A percentile compares a stretch with the other conserved stretches of the same genome.
These are phyloP conservation scores for Apodemus sylvaticus DNA, from an alignment of 2,113 vertebrate genomes.

Conservation along the genomic window DNA sequence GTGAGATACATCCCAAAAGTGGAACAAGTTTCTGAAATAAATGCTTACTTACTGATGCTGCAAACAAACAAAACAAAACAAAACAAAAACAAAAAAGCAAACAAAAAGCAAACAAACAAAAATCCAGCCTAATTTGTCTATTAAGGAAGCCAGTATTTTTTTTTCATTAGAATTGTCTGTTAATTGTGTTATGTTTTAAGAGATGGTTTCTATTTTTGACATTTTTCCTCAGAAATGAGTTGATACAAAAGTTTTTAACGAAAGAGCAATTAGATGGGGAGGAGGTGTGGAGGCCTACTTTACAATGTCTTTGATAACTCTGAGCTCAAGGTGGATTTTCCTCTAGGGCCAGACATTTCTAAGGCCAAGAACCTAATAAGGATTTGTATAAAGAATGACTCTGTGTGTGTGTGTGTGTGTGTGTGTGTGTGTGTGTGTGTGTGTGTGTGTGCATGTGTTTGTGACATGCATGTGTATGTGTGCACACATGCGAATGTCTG, in stretches of 20 bases:
- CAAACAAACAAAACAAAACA: background rate
- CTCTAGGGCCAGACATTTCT: background rate
- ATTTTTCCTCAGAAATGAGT: slow-evolving; percentile 49
- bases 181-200: background rate
- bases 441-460: background rate
- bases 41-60: background rate
- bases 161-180: slow-evolving; percentile 54
- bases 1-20: background rate
- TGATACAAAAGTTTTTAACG: slow-evolving; percentile 37
- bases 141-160: slow-evolving; percentile 38
- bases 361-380: slow-evolving; percentile 5
- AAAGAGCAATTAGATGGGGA: slow-evolving; percentile 4
- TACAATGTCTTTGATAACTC: slow-evolving; percentile 51
- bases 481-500: background rate
- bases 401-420: background rate
- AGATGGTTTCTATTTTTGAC: slow-evolving; percentile 60
- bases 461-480: background rate
- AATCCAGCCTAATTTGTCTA: background rate
- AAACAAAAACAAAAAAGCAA: too few species aligned
- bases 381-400: background rate
- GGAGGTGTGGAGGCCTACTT: background rate
- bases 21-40: slow-evolving; percentile 37
- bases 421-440: background rate
- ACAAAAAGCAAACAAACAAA: too few species aligned
- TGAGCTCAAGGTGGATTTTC: slow-evolving; percentile 39